These are phyloP conservation scores for Yoshiicerus persimilis DNA, from an alignment of 1,140 invertebrate species.

Conservation along the genomic window DNA sequence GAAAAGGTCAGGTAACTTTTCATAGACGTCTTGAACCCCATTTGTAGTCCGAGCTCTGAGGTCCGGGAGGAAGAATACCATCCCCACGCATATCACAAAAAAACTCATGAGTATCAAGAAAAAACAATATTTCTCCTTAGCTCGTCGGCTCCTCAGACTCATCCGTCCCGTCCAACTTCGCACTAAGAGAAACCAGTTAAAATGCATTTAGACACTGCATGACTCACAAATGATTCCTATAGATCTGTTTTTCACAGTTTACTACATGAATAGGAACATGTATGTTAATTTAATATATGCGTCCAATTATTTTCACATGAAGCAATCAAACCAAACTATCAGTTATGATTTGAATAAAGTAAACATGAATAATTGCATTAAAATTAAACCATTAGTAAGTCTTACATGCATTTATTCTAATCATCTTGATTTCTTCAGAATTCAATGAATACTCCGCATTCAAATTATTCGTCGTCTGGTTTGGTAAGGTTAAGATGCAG, in stretches of 20 bases:
- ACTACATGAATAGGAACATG: too few species aligned
- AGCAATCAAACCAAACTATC: too few species aligned
- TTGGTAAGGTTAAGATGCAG: too few species aligned
- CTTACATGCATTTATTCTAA: slow-evolving; percentile 2
- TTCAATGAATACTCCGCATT: not conserved
- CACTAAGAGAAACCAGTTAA: not conserved
- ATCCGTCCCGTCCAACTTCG: slow-evolving; percentile 31
- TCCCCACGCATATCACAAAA: slow-evolving; percentile 46
- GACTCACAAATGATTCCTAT: too few species aligned
- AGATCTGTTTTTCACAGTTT: too few species aligned
- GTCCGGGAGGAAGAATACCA: slow-evolving; percentile 49
- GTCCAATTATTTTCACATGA: too few species aligned
- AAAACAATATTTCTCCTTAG: slow-evolving; percentile 48
- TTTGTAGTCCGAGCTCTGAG: slow-evolving; percentile 38
- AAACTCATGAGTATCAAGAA: slow-evolving; percentile 46
- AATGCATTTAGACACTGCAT: too few species aligned
- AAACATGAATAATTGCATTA: too few species aligned
- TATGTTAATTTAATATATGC: too few species aligned
- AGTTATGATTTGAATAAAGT: too few species aligned
- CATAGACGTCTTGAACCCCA: slow-evolving; percentile 47
- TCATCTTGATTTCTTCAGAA: not conserved
- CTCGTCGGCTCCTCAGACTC: slow-evolving; percentile 40
- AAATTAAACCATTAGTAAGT: not conserved
- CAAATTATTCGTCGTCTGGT: too few species aligned
- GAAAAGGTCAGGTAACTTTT: slow-evolving; percentile 49